phyloP scores from a whole-genome alignment of 2,797 vertebrate species.

The Ambastaia sidthimunki region DNA sequence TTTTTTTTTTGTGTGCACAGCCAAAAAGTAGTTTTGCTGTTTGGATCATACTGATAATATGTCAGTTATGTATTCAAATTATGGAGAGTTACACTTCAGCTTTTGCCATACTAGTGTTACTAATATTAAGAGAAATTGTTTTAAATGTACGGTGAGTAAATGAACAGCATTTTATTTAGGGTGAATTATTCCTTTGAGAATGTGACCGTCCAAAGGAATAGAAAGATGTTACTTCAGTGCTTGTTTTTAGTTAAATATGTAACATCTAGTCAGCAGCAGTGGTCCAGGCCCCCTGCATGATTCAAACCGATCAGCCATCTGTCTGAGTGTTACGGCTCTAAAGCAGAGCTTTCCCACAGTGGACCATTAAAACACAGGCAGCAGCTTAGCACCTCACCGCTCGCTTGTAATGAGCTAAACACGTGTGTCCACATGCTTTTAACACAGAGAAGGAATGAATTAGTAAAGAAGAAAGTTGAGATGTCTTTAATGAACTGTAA shows the following conservation, averaged over 20 bases:
- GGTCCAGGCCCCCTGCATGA: conserved; percentile 12
- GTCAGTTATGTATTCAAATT: neutral
- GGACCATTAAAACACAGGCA: conserved; percentile 28
- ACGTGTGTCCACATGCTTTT: neutral
- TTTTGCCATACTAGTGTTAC: too few relatives aligned
- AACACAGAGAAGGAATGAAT: neutral
- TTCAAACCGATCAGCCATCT: conserved; percentile 39
- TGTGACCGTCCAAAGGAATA: neutral
- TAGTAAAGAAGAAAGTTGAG: neutral
- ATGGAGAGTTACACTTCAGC: neutral
- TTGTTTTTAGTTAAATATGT: conserved; percentile 11
- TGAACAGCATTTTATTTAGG: neutral
- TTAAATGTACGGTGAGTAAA: too few relatives aligned
- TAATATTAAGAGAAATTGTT: too few relatives aligned
- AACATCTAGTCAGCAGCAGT: conserved; percentile 15
- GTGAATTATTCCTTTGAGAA: neutral
- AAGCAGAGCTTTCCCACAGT: neutral
- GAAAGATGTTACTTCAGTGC: neutral
- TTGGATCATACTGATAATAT: conserved; percentile 2
- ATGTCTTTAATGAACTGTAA: neutral
- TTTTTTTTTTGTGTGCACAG: conserved; percentile 19
- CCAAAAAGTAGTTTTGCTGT: neutral
- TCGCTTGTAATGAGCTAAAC: conserved; percentile 29
- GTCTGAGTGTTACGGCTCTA: conserved; percentile 12
- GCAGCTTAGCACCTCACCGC: conserved; percentile 48